A percentile compares a stretch with the other conserved stretches of the same genome.
These are phyloP conservation scores for Fratercula arctica DNA, from an alignment of 2,797 vertebrate species.

Conservation along the genomic window DNA sequence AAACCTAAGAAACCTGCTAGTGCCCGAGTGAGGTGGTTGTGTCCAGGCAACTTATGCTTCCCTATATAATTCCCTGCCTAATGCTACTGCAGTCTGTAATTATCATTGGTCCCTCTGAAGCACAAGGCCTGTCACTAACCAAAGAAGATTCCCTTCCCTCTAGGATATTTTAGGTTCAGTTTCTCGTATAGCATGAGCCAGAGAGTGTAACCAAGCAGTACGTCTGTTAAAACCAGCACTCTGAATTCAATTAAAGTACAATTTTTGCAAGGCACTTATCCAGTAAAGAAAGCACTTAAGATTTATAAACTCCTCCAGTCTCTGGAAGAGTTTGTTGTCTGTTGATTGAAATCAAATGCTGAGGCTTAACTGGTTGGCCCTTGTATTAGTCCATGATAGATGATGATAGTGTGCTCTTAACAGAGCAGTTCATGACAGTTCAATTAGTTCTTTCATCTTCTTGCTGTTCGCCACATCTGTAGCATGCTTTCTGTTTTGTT, in stretches of 20 bases:
- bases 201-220: neutral
- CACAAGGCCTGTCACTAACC: neutral
- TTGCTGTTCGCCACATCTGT: neutral
- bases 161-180: neutral
- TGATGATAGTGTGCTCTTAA: neutral
- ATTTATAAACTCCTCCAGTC: neutral
- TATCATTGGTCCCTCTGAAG: neutral
- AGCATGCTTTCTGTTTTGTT: neutral
- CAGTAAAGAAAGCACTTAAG: neutral
- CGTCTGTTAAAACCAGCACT: neutral
- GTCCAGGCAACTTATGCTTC: neutral
- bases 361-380: neutral
- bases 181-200: neutral
- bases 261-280: neutral
- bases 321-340: neutral
- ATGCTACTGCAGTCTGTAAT: neutral
- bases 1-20: neutral
- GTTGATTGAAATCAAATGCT: conserved; percentile 47
- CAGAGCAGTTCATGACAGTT: neutral
- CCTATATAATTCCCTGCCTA: neutral
- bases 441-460: neutral
- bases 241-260: neutral
- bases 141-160: neutral
- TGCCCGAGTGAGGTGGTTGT: neutral
- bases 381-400: neutral